Percentiles rank a stretch among this genome's conserved stretches.
phyloP scores from a whole-genome alignment of 2,113 vertebrate genomes.

The Corythornis madagascariensis region DNA sequence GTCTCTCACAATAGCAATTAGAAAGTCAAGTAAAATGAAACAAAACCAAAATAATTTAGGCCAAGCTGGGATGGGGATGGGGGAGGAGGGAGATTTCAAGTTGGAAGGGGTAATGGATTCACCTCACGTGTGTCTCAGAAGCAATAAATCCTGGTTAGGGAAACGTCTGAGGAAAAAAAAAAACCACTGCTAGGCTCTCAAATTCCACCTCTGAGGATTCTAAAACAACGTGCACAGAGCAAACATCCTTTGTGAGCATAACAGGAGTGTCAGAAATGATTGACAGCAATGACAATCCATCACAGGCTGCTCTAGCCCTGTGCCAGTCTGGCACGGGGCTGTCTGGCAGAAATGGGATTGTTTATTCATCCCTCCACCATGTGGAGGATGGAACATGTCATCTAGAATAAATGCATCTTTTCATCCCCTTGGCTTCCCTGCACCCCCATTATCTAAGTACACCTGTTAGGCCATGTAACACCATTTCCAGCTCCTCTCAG shows the following conservation, averaged over 20 bases:
- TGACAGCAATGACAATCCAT: conserved; percentile 56
- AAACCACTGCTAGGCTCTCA: conserved; percentile 38
- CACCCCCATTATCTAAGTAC: not conserved
- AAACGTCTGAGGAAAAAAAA: conserved; percentile 51
- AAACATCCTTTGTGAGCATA: conserved; percentile 52
- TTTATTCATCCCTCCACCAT: not conserved
- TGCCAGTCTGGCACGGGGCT: not conserved
- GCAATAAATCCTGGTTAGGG: conserved; percentile 77
- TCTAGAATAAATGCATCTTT: not conserved
- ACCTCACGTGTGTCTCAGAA: conserved; percentile 64
- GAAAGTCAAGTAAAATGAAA: not conserved
- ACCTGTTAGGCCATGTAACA: not conserved
- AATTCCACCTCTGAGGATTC: conserved; percentile 72
- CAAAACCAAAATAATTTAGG: not conserved
- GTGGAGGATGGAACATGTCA: not conserved
- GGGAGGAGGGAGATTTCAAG: not conserved
- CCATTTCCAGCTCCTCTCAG: not conserved
- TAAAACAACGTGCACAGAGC: conserved; percentile 59
- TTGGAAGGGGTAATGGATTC: conserved; percentile 59
- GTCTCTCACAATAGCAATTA: not conserved
- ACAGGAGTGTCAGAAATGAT: conserved; percentile 61
- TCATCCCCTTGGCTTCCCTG: not conserved
- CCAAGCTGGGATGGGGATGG: not conserved
- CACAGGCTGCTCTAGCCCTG: not conserved
- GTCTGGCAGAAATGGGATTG: not conserved